Percentiles rank a stretch among this genome's conserved stretches.
These are phyloP conservation scores for Drosophila ustulata DNA, from an alignment of 2,888 invertebrate genomes.

Conservation along the genomic window DNA sequence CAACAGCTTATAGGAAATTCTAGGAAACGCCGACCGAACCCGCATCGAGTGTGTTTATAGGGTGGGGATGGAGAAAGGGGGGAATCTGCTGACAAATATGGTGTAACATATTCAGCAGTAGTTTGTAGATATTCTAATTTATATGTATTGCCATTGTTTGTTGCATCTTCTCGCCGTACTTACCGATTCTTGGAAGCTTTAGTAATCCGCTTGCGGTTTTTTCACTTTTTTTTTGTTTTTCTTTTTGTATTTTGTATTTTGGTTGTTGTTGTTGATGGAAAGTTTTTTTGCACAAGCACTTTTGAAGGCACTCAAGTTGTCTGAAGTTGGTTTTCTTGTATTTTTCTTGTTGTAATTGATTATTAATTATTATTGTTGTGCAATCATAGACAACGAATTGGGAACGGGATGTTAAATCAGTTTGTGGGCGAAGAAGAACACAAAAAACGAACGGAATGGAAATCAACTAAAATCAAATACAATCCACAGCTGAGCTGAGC, in stretches of 20 bases:
- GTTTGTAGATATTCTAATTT: slow-evolving; percentile 1
- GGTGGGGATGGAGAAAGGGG: neutral
- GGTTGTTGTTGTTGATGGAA: slow-evolving; percentile 8
- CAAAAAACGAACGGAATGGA: slow-evolving; percentile 58
- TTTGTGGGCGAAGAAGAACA: slow-evolving; percentile 42
- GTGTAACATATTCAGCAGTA: slow-evolving; percentile 12
- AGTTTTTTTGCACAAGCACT: slow-evolving; percentile 11
- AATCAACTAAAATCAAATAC: slow-evolving; percentile 55
- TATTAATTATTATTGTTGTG: slow-evolving; percentile 45
- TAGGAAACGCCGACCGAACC: slow-evolving; percentile 12
- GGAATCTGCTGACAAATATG: slow-evolving; percentile 3
- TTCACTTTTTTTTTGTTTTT: slow-evolving; percentile 16
- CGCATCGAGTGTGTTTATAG: neutral
- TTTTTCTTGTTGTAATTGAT: slow-evolving; percentile 21
- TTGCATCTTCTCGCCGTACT: slow-evolving; percentile 38
- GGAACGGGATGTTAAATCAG: slow-evolving; percentile 31
- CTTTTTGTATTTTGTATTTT: slow-evolving; percentile 18
- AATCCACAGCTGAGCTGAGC: slow-evolving; percentile 60
- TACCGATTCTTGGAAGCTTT: slow-evolving; percentile 67
- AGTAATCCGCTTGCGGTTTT: slow-evolving; percentile 58
- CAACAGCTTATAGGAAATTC: slow-evolving; percentile 15
- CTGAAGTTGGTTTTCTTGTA: slow-evolving; percentile 1
- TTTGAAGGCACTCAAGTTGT: slow-evolving; percentile 6
- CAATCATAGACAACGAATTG: slow-evolving; percentile 53
- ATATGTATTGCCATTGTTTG: slow-evolving; percentile 7